Evolutionary conservation across 2,797 vertebrate genomes (phyloP), one percentile per base, ranked within the genome.

Genomic region (Neopelma chrysocephalum): DNA sequence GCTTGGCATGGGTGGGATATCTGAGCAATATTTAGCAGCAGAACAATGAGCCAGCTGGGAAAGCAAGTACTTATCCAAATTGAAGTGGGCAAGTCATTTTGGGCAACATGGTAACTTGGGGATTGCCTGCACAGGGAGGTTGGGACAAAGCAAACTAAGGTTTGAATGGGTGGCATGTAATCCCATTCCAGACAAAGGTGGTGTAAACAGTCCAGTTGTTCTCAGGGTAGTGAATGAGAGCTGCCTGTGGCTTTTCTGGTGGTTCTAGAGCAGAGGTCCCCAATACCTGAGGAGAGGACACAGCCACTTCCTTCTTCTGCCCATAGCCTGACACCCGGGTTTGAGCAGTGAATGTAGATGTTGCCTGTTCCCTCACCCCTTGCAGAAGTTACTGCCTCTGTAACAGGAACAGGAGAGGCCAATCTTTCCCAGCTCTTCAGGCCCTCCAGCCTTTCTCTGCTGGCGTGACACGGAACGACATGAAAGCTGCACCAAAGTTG

Each of bases 31-130:
- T 81, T 90, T 83, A 93, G 92, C 60, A 88, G 88, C 78, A 54
- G 81, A 90, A 82, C 81, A 94, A 92, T 71, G 68, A 90, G 32
- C 75, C 91, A 87, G 81, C 71, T 77, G 87, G 75, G 83, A 92
- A 93, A 93, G 53, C 57, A 73, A 6, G 6, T 47, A 87, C 32
- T 87, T 72, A 73, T 3, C 78, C 87, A 87, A 70, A 86, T n/a
- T 70, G 80, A 87, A 94, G 93, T 21, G 70, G 82, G 71, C 75
- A 91, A 90, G 70, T 79, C 38, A 58, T 76, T 94, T 54, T 71
- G 80, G 80, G 72, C 77, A 70, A 50, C 9, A 18, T 34, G 56
- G 82, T 93, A 68, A 57, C 73, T 73, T n/a, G 13, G 65, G 82
- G 84, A 61, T 73, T 68, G 94, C 82, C 58, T 36, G 78, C 70